phyloP scores from a whole-genome alignment of 2,113 vertebrate genomes.

The Edolisoma coerulescens region DNA sequence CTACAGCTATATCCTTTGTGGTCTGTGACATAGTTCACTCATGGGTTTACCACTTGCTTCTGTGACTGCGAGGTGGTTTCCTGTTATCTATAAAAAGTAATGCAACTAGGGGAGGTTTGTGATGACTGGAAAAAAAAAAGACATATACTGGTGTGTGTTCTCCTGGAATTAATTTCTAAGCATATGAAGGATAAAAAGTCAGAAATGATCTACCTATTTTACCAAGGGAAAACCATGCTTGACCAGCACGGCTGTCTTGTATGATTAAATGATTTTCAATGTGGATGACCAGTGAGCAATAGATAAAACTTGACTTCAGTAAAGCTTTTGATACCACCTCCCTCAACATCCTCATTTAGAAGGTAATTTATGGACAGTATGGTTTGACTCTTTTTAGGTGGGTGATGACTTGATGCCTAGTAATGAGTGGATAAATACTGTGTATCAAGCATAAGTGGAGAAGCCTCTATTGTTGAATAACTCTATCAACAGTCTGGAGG shows the following conservation, averaged over 20 bases:
- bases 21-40: background rate
- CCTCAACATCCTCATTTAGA: background rate
- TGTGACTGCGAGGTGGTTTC: background rate
- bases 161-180: background rate
- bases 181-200: fast-evolving
- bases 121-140: background rate
- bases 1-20: background rate
- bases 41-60: background rate
- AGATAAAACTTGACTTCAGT: background rate
- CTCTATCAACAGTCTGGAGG: background rate
- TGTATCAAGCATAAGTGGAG: background rate
- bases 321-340: background rate
- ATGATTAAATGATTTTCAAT: background rate
- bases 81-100: background rate
- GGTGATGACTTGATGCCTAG: background rate
- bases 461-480: background rate
- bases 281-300: background rate
- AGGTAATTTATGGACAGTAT: background rate
- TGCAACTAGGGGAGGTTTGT: background rate
- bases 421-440: background rate
- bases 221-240: background rate
- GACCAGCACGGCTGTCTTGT: background rate
- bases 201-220: background rate
- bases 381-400: background rate
- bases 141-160: background rate